Conservation (phyloP, 2,888 invertebrate species). For the Perizoma affinitatum region DNA sequence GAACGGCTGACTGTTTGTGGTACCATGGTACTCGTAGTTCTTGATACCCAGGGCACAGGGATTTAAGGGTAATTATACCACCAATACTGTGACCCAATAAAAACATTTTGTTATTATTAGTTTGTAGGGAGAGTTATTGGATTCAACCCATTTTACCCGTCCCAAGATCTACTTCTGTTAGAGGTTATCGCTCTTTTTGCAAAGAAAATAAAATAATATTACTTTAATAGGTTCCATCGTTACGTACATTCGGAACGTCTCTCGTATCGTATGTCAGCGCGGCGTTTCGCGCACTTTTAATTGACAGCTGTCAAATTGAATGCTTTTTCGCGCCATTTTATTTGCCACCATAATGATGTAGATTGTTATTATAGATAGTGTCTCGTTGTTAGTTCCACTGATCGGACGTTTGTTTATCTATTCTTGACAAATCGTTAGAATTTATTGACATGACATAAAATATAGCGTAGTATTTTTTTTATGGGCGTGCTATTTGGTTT, state of each 20-base stretch:
- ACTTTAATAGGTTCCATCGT: slow-evolving; percentile 38
- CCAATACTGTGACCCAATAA: too few species aligned
- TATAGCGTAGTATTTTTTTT: slow-evolving; percentile 17
- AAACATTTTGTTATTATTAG: too few species aligned
- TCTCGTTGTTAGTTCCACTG: slow-evolving; percentile 43
- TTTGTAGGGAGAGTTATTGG: too few species aligned
- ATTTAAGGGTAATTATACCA: too few species aligned
- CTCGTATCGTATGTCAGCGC: slow-evolving; percentile 53
- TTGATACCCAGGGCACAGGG: too few species aligned
- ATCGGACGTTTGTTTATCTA: slow-evolving; percentile 43
- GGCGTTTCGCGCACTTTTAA: slow-evolving; percentile 62
- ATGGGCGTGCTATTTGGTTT: slow-evolving; percentile 22
- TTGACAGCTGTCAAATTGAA: slow-evolving; percentile 81
- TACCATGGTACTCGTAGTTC: too few species aligned
- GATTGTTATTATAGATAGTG: slow-evolving; percentile 69
- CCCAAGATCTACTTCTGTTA: too few species aligned
- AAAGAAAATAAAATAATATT: slow-evolving; percentile 26
- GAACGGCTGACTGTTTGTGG: too few species aligned
- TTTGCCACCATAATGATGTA: slow-evolving; percentile 60
- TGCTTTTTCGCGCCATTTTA: slow-evolving; percentile 71
- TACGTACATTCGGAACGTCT: slow-evolving; percentile 52
- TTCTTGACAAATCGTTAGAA: slow-evolving; percentile 34
- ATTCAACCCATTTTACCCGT: too few species aligned
- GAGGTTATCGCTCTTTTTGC: too few species aligned
- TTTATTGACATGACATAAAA: slow-evolving; percentile 20